Evolutionary conservation across 2,888 invertebrate species (phyloP).

Genomic region (Carcina quercana): DNA sequence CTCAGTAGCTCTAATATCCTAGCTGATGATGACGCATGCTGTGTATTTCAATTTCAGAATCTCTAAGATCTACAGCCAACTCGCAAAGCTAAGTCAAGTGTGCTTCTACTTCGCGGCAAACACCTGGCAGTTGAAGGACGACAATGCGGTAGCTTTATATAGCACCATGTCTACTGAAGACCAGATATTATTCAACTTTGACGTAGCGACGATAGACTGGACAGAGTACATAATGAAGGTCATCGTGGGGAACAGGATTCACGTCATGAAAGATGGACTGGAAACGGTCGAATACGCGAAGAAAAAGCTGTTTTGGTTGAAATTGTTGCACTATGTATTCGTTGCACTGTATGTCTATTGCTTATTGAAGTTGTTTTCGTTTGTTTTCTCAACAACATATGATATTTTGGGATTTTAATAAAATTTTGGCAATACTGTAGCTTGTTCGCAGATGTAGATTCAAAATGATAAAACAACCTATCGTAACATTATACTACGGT

Average conservation of each 20-base stretch:
- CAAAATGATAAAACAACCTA: no score
- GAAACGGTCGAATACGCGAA: not conserved
- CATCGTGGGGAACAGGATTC: conserved; percentile 26
- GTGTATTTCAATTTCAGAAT: conserved; percentile 19
- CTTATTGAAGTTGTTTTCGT: not conserved
- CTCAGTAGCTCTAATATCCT: not conserved
- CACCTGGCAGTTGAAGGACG: conserved; percentile 25
- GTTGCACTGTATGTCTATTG: not conserved
- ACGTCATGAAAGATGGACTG: conserved; percentile 25
- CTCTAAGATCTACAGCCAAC: conserved; percentile 21
- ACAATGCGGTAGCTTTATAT: conserved; percentile 18
- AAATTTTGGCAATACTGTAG: no score
- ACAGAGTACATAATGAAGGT: conserved; percentile 17
- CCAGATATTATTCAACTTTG: conserved; percentile 27
- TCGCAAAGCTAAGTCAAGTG: conserved; percentile 19
- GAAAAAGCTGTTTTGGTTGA: not conserved
- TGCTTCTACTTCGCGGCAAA: conserved; percentile 21
- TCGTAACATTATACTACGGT: no score
- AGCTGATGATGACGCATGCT: not conserved
- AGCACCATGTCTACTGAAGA: conserved; percentile 18
- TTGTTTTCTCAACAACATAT: no score
- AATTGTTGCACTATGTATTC: not conserved
- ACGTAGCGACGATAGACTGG: conserved; percentile 20
- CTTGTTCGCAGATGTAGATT: no score
- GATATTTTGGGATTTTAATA: no score